These are phyloP conservation scores for Homarus americanus DNA, from an alignment of 1,140 invertebrate species.

Conservation along the genomic window DNA sequence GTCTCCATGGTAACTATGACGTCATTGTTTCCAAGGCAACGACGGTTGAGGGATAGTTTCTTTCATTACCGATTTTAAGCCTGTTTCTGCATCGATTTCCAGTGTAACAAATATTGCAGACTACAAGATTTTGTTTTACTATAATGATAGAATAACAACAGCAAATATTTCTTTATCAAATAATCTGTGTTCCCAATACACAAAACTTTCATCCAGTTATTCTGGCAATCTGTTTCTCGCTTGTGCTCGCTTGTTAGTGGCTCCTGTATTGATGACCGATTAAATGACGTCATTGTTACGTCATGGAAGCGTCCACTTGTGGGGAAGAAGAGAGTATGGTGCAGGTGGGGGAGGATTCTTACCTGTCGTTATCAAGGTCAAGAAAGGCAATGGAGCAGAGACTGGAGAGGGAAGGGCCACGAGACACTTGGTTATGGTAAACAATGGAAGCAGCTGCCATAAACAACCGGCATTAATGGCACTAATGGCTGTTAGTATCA, in stretches of 20 bases:
- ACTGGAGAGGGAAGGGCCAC: too few species aligned
- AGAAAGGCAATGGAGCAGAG: constrained; percentile 27
- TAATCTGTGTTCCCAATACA: background rate
- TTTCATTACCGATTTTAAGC: background rate
- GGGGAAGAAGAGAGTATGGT: background rate
- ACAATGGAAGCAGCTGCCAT: too few species aligned
- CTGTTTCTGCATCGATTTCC: too few species aligned
- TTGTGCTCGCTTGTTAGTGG: constrained; percentile 26
- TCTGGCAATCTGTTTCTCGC: background rate
- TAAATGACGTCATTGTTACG: constrained; percentile 42
- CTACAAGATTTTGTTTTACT: too few species aligned
- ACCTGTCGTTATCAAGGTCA: constrained; percentile 54
- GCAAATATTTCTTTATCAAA: background rate
- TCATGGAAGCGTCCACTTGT: constrained; percentile 38
- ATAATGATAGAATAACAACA: too few species aligned
- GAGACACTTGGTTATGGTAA: too few species aligned
- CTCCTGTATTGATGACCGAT: constrained; percentile 52
- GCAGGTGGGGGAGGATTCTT: constrained; percentile 1
- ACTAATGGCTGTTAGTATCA: too few species aligned
- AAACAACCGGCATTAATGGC: too few species aligned
- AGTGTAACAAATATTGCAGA: too few species aligned
- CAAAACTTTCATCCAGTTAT: background rate
- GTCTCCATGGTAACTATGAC: constrained; percentile 59
- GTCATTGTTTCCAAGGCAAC: constrained; percentile 13
- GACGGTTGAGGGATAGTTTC: background rate